Percentiles rank a stretch among this genome's conserved stretches.
Conservation (phyloP, 2,888 invertebrate genomes). For the Operophtera brumata region DNA sequence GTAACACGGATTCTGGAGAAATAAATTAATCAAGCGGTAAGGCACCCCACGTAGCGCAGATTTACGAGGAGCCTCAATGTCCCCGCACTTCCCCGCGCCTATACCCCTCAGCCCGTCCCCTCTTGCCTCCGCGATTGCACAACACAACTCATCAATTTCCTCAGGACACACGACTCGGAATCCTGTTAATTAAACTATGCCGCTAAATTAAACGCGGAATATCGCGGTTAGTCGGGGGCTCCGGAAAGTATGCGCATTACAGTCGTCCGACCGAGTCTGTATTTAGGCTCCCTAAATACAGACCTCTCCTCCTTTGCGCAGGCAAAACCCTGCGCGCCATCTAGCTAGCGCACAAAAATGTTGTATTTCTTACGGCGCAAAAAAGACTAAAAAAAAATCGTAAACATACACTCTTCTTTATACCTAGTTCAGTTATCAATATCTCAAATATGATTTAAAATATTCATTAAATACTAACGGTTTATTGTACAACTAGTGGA, state of each 20-base stretch:
- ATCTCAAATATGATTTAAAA: no score
- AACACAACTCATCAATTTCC: slow-evolving; percentile 76
- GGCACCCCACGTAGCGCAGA: slow-evolving; percentile 61
- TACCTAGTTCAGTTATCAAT: no score
- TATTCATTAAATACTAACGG: no score
- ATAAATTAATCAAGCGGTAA: slow-evolving; percentile 69
- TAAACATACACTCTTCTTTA: no score
- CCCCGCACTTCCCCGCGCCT: slow-evolving; percentile 25
- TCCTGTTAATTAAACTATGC: slow-evolving; percentile 76
- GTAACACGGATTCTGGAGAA: slow-evolving; percentile 58
- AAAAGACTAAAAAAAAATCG: no score
- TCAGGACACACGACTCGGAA: slow-evolving; percentile 67
- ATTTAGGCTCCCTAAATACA: no score
- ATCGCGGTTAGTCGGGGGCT: slow-evolving; percentile 34
- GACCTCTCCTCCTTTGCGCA: no score
- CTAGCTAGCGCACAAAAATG: no score
- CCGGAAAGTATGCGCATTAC: slow-evolving; percentile 42
- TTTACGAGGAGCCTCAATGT: slow-evolving; percentile 59
- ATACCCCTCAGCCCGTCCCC: slow-evolving; percentile 8
- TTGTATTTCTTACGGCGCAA: no score
- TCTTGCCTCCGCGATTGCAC: slow-evolving; percentile 34
- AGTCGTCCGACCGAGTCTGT: slow-evolving; percentile 21
- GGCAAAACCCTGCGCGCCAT: no score
- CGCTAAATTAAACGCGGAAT: slow-evolving; percentile 60
- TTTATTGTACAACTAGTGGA: no score